Percentiles rank a stretch among this genome's conserved stretches.
Evolutionary conservation across 2,113 vertebrate species (phyloP).

Genomic region (Thomomys bottae): DNA sequence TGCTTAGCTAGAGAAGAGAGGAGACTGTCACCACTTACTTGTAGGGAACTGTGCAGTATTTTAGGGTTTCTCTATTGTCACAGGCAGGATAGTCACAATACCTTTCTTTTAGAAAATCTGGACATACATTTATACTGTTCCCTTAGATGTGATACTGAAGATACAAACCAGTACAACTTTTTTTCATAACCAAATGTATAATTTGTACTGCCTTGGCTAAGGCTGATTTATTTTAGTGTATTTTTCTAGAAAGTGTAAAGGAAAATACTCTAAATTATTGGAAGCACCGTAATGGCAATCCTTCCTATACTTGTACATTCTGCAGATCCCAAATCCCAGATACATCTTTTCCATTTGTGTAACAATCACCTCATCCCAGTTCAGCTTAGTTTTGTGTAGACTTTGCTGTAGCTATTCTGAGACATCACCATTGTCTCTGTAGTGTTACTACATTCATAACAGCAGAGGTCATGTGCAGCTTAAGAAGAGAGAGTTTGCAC

Average conservation of each 20-base stretch:
- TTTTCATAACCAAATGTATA: not conserved
- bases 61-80: not conserved
- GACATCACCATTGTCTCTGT: not conserved
- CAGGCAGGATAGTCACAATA: not conserved
- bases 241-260: not conserved
- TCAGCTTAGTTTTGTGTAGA: not conserved
- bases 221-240: not conserved
- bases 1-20: not conserved
- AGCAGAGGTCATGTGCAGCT: not conserved
- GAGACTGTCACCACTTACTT: accelerated
- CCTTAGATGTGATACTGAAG: not conserved
- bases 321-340: not conserved
- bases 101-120: not conserved
- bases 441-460: not conserved
- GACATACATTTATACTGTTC: not conserved
- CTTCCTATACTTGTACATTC: not conserved
- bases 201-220: not conserved
- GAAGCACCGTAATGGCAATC: not conserved
- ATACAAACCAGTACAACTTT: not conserved
- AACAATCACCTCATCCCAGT: not conserved
- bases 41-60: not conserved
- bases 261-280: not conserved
- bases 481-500: not conserved
- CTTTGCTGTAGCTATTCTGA: not conserved
- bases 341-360: not conserved